Base-by-base conservation (phyloP, 2,113 vertebrate genomes). In the Pardalotus punctatus region DNA sequence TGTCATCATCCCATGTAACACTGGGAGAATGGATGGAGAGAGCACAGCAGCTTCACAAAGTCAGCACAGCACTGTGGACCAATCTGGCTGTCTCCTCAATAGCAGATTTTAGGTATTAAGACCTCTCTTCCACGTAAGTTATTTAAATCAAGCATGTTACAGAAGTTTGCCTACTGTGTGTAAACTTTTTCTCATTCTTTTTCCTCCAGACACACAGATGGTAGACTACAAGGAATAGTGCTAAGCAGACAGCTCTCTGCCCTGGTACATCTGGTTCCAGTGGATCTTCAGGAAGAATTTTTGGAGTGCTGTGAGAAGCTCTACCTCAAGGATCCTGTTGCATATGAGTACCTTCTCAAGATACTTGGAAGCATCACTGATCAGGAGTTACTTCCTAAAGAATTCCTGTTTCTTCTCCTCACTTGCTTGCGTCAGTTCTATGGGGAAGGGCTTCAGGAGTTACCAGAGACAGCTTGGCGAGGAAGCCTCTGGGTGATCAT, bases 401-500 rank as follows among this genome's bases (percentile, higher is more conserved):
- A 98, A 80, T 94, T 99, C 25, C 66, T 99, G 21, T 98, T 98
- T 45, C 98, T 98, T 35, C 97, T 98, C 94, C 82, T 98, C 19
- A 97, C 98, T 72, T 99, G 99, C 88, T 94, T 99, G 88, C 98
- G 98, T 93, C 98, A 99, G 93, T 98, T 98, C 73, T 97, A 98
- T 86, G 98, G 98, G 40, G 98, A 98, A 76, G 94, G 70, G n/a
- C 95, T 97, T 47, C 91, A 93, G 61, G 98, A 97, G 29, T 76
- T 98, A 31, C 92, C 98, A 36, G 97, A 98, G 38, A 66, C 98
- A 86, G 98, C 97, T 60, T 97, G 65, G 40, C 98, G 98, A 14
- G 99, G 99, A 40, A 98, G 98, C 38, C 98, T 99, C 94, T 99
- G 99, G 99, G 99, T 99, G 79, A 98, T 97, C 92, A 98, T 99